Evolutionary conservation across 2,888 invertebrate genomes (phyloP).

Genomic region (Cryptocephalus moraei): DNA sequence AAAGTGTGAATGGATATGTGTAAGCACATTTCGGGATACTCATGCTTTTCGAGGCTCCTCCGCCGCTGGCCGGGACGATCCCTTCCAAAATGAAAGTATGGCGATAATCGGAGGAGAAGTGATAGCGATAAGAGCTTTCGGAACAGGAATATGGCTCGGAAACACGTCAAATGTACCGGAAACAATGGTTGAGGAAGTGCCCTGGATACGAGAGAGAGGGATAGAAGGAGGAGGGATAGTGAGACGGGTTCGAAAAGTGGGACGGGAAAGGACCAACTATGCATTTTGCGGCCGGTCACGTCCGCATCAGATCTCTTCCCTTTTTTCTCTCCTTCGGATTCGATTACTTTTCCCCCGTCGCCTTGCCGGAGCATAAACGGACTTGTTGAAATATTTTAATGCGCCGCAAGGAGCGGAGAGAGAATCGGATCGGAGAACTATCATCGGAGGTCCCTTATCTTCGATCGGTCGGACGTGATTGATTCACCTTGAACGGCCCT

Average conservation of each 20-base stretch:
- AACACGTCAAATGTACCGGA: conserved; percentile 38
- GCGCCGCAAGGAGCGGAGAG: too few relatives aligned
- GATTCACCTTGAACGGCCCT: too few relatives aligned
- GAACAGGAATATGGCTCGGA: conserved; percentile 37
- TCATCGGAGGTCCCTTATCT: too few relatives aligned
- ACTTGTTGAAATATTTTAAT: background rate
- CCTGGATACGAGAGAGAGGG: background rate
- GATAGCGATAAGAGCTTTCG: conserved; percentile 31
- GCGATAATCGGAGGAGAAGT: conserved; percentile 4
- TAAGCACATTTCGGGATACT: too few relatives aligned
- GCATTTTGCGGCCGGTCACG: background rate
- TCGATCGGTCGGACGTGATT: too few relatives aligned
- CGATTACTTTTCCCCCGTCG: background rate
- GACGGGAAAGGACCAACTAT: background rate
- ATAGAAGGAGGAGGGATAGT: too few relatives aligned
- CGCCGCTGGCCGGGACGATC: too few relatives aligned
- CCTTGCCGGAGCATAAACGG: background rate
- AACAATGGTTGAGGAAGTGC: conserved; percentile 35
- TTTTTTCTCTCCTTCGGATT: background rate
- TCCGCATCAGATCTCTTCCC: background rate
- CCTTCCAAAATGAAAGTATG: background rate
- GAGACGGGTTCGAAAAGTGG: too few relatives aligned
- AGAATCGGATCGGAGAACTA: too few relatives aligned
- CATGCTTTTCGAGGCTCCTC: too few relatives aligned
- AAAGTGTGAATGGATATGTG: too few relatives aligned